phyloP scores from a whole-genome alignment of 1,140 invertebrate genomes.

The Brachionus plicatilis region DNA sequence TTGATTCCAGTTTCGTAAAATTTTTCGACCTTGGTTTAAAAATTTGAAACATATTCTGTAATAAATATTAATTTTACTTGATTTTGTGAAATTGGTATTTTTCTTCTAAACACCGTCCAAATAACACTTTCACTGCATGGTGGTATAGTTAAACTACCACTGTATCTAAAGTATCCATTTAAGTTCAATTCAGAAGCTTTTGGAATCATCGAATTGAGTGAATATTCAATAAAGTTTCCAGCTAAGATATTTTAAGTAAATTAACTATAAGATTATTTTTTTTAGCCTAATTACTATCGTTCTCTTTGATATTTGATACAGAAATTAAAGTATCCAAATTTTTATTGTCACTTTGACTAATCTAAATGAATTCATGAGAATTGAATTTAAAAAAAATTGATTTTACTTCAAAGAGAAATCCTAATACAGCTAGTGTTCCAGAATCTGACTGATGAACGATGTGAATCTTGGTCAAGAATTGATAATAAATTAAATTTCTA shows the following conservation, averaged over 20 bases:
- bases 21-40: not conserved
- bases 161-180: conserved; percentile 63
- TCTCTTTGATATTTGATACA: too few species aligned
- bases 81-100: conserved; percentile 44
- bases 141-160: conserved; percentile 80
- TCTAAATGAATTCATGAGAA: not conserved
- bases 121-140: conserved; percentile 78
- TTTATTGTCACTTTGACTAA: not conserved
- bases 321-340: not conserved
- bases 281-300: not conserved
- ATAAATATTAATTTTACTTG: not conserved
- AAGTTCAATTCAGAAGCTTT: not conserved
- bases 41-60: not conserved
- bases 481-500: not conserved
- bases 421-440: not conserved
- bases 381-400: not conserved
- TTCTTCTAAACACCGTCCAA: conserved; percentile 76
- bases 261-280: not conserved
- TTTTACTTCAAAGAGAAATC: conserved; percentile 9
- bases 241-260: not conserved
- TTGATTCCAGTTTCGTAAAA: not conserved
- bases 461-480: not conserved
- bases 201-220: not conserved
- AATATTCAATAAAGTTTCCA: not conserved
- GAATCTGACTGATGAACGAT: not conserved